phyloP scores from a whole-genome alignment of 2,888 invertebrate species.

The Napeogenes inachia region DNA sequence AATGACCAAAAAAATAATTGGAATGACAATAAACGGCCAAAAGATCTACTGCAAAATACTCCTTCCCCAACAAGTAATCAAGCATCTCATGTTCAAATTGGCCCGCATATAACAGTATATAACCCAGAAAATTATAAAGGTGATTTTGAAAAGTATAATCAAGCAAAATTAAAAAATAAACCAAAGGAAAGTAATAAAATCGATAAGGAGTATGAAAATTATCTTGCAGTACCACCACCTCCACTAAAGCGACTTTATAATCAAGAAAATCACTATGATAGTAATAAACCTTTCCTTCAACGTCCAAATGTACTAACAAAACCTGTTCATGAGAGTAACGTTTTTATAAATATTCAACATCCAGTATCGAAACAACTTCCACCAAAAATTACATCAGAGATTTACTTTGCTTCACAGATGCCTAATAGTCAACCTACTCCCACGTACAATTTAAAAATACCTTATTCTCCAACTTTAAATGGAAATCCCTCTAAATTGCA shows the following conservation, averaged over 20 bases:
- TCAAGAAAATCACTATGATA: conserved; percentile 52
- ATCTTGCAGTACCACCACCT: conserved; percentile 67
- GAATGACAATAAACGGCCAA: conserved; percentile 56
- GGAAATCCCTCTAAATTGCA: conserved; percentile 32
- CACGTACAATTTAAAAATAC: conserved; percentile 65
- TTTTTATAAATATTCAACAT: conserved; percentile 67
- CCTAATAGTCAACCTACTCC: conserved; percentile 58
- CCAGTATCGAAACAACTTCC: conserved; percentile 58
- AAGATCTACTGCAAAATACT: conserved; percentile 47
- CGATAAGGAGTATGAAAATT: conserved; percentile 72
- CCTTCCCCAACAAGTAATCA: conserved; percentile 70
- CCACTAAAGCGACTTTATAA: conserved; percentile 59
- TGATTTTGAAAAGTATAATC: conserved; percentile 55
- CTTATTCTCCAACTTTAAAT: conserved; percentile 42
- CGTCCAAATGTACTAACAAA: conserved; percentile 63
- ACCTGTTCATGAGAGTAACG: conserved; percentile 70
- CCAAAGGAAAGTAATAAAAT: conserved; percentile 57
- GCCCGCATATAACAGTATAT: conserved; percentile 66
- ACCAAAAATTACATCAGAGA: conserved; percentile 71
- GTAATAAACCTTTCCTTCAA: conserved; percentile 57
- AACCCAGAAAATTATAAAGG: conserved; percentile 61
- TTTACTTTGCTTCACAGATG: conserved; percentile 69
- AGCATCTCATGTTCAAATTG: conserved; percentile 67
- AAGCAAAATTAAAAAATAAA: conserved; percentile 44
- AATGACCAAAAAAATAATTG: conserved; percentile 58